Evolutionary conservation across 1,140 invertebrate species (phyloP).

Genomic region (Drosophila gunungcola): DNA sequence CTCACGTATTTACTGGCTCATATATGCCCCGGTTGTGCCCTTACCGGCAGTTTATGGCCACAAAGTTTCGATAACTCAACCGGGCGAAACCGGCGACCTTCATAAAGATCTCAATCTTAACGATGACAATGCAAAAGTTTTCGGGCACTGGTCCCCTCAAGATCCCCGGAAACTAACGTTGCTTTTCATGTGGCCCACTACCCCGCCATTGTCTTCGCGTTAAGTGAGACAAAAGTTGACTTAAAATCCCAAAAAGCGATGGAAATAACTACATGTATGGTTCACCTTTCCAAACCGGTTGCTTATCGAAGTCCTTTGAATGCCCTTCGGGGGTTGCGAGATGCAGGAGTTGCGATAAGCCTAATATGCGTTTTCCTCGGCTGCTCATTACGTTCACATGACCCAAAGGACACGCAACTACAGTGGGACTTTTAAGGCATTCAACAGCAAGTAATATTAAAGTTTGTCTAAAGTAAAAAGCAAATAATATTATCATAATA

Average conservation of each 20-base stretch:
- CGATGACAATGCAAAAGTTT: slow-evolving; percentile 80
- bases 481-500: no score
- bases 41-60: slow-evolving; percentile 60
- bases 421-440: background rate
- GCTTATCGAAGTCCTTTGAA: slow-evolving; percentile 76
- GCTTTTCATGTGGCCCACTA: background rate
- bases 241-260: slow-evolving; percentile 66
- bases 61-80: slow-evolving; percentile 55
- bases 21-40: background rate
- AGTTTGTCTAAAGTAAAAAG: no score
- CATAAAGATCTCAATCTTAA: slow-evolving; percentile 82
- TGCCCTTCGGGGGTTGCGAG: slow-evolving; percentile 58
- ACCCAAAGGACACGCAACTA: slow-evolving; percentile 22
- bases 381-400: slow-evolving; percentile 65
- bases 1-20: slow-evolving; percentile 15
- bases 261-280: slow-evolving; percentile 21
- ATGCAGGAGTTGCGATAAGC: slow-evolving; percentile 73
- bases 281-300: slow-evolving; percentile 43
- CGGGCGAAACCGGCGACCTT: slow-evolving; percentile 54
- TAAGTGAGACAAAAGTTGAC: slow-evolving; percentile 60
- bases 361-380: slow-evolving; percentile 74
- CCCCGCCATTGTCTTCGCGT: slow-evolving; percentile 66
- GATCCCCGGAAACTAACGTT: slow-evolving; percentile 30
- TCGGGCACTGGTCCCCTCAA: slow-evolving; percentile 40
- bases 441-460: no score